These are phyloP conservation scores for Galerucella nymphaeae DNA, from an alignment of 2,888 invertebrate species.

Conservation along the genomic window DNA sequence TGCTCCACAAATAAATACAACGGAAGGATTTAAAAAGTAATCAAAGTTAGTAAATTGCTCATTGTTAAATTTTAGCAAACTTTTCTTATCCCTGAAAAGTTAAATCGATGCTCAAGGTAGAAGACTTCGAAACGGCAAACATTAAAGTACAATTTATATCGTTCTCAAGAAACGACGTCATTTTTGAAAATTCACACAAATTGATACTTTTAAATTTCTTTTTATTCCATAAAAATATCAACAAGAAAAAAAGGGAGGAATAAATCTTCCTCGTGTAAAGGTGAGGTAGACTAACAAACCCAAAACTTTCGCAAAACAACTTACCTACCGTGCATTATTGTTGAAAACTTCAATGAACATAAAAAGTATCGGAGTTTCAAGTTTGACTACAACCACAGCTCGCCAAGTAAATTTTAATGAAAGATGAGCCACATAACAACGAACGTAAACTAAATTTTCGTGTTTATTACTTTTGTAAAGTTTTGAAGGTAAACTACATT, in stretches of 20 bases:
- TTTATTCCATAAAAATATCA: conserved; percentile 10
- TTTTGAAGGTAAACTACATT: conserved; percentile 31
- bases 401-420: conserved; percentile 30
- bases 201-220: conserved; percentile 50
- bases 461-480: conserved; percentile 34
- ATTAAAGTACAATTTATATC: conserved; percentile 55
- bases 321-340: not conserved
- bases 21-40: conserved; percentile 56
- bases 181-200: conserved; percentile 49
- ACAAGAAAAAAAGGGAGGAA: not conserved
- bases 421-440: conserved; percentile 28
- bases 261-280: not conserved
- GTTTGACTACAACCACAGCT: conserved; percentile 18
- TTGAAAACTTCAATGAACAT: not conserved
- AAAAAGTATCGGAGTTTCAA: conserved; percentile 4
- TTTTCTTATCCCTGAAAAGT: conserved; percentile 56
- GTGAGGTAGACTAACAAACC: not conserved
- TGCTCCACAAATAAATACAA: conserved; percentile 45
- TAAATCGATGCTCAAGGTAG: conserved; percentile 56
- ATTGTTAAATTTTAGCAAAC: conserved; percentile 59
- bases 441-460: conserved; percentile 21
- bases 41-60: conserved; percentile 62
- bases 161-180: conserved; percentile 46
- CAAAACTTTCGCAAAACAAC: not conserved
- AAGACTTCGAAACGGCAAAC: conserved; percentile 50